Evolutionary conservation across 1,140 invertebrate genomes (phyloP), one percentile per base, ranked within the genome.

Genomic region (Bombus soroeensis): DNA sequence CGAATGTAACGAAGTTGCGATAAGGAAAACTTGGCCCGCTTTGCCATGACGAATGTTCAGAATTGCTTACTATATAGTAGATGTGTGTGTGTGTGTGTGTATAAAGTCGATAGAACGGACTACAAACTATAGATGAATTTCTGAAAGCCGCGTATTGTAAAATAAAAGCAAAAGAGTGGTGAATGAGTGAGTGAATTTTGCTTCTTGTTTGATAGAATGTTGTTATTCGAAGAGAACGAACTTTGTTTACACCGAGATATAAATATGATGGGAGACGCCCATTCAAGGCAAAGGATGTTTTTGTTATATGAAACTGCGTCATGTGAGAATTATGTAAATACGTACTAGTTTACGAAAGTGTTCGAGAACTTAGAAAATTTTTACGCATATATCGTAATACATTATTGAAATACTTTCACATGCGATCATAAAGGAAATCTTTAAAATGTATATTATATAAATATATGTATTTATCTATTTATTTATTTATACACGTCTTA

Each of bases 1-100:
- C 64, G 53, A 57, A 74, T 57, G 39, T 70, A 86, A 86, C 71
- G 37, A 59, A 75, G 62, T 86, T 82, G 66, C 15, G 22, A 66
- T n/a, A 22, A 25, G 3, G n/a, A n/a, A 43, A 75, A 86, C 62
- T 72, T 75, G 62, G 62, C 25, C 10, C 9, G 15, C 25, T 18
- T 47, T 18, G 39, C 9, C 39, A 6, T 34, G 13, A 12, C 70
- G 34, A 47, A 64, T 37, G 64, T 79, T 71, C 37, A 41, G 13
- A 53, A 34, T 22, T 12, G n/a, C 15, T 66, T 34, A 6, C 32
- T 34, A 6, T 66, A 0, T 32, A 66, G n/a, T 66, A 32, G n/a
- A 32, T 34, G 6, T 34, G 2, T 32, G 62, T 4, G 2, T 32
- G 62, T 4, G 1, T 9, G 12, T 28, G 43, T 34, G 28, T 8